Conservation (phyloP, 2,113 vertebrate genomes). For the Turdus rufiventris region DNA sequence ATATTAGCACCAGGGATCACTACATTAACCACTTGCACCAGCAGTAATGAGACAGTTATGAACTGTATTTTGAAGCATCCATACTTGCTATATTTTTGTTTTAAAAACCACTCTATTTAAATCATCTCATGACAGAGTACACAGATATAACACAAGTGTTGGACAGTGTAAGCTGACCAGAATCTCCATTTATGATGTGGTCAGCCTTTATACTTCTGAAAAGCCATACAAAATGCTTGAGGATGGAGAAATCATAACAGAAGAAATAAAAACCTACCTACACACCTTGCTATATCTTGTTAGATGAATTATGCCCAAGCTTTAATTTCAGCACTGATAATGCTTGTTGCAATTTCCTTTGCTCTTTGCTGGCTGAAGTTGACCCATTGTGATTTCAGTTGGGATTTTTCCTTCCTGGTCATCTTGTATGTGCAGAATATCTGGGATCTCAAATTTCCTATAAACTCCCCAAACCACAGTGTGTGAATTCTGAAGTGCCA, state of each 20-base stretch:
- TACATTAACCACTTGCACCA: not conserved
- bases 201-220: not conserved
- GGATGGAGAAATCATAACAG: not conserved
- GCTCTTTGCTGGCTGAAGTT: not conserved
- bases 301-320: not conserved
- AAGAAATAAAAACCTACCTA: not conserved
- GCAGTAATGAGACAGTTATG: not conserved
- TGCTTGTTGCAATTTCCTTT: not conserved
- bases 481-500: not conserved
- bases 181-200: not conserved
- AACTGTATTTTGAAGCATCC: not conserved
- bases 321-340: not conserved
- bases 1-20: not conserved
- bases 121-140: not conserved
- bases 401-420: not conserved
- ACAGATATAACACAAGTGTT: not conserved
- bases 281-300: not conserved
- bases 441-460: not conserved
- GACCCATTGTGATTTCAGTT: not conserved
- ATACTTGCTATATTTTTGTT: not conserved
- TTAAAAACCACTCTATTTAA: not conserved
- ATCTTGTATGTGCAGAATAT: not conserved
- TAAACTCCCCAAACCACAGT: not conserved
- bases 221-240: not conserved
- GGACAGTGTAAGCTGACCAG: not conserved